Evolutionary conservation across 1,140 invertebrate species (phyloP), one percentile per base, ranked within the genome.

Genomic region (Camponotus vicinus): DNA sequence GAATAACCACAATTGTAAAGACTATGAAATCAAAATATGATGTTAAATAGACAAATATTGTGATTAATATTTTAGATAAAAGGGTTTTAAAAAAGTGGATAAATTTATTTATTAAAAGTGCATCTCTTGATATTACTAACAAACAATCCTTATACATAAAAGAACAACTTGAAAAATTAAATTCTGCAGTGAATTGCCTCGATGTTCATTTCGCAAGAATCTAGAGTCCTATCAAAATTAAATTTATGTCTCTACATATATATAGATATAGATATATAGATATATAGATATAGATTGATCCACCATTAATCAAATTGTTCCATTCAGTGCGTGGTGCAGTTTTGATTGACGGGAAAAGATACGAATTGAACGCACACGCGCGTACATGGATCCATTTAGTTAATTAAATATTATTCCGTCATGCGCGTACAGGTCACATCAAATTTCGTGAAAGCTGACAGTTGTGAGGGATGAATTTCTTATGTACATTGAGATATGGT

Each of bases 261-360:
- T 34, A 45, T 71, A 82, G 73, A 73, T 73, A 73, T n/a, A n/a
- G n/a, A n/a, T n/a, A n/a, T n/a, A n/a, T n/a, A n/a, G n/a, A 45
- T 21, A n/a, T 34, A 45, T 71, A 82, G 73, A 73, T 73, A 73
- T n/a, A n/a, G n/a, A n/a, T 73, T 37, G 67, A 71, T 34, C 18
- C 6, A 13, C 5, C 7, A 52, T 45, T 82, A 73, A 73, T 73
- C 67, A 45, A 82, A 82, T 82, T 61, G 37, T 61, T 73, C 21
- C 37, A 40, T 73, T 27, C 40, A 7, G 2, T 15, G 1, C 18
- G 6, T 57, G 40, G 45, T 45, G 34, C 21, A 45, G 79, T 37
- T 71, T 59, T 82, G 21, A 40, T 55, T 59, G 78, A 32, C 37
- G 67, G 42, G 45, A 9, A 40, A 69, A 49, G 37, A 82, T 18